Base-by-base conservation (phyloP, 2,888 invertebrate genomes). In the Thumatha senex region DNA sequence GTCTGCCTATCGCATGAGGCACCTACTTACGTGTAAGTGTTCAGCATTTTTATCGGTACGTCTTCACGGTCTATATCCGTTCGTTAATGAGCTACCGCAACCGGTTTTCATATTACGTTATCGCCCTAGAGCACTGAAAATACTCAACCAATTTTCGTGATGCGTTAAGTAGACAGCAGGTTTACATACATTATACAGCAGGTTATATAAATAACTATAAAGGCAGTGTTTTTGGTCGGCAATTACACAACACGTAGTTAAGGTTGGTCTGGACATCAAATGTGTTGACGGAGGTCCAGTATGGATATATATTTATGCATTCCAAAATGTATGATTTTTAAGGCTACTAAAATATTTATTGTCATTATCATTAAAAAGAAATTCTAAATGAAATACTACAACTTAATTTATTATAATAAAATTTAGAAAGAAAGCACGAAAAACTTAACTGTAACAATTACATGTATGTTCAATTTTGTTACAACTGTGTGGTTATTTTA, bases 1-100 rank as follows among this genome's bases (percentile, higher is more conserved):
- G 18, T 24, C 3, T 24, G 2, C 18, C 18, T 24, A 24, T 24
- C 18, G 31, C 11, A 31, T 8, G 31, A 2, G 31, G 3, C 9
- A 31, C 31, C 31, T 31, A 11, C 31, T 31, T 36, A 14, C 9
- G 10, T 39, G 13, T 46, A 15, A 29, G 45, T 38, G 30, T 45
- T 45, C 13, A 38, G 14, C 29, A 45, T 36, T 38, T 45, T 29
- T 45, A 45, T 36, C 45, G 45, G 45, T 45, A 15, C 36, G 36
- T 38, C 45, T 45, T 29, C 38, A n/a, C 36, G 45, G 36, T 45
- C 45, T 45, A 45, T 45, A 36, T 45, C 45, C 45, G 36, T 30
- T 35, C 13, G 7, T 44, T 44, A 35, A 24, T 45, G 29, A 45
- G 44, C 14, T 45, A 11, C 45, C 14, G 29, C n/a, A 2, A 45